phyloP scores from a whole-genome alignment of 2,888 invertebrate species.

The Salticus scenicus region DNA sequence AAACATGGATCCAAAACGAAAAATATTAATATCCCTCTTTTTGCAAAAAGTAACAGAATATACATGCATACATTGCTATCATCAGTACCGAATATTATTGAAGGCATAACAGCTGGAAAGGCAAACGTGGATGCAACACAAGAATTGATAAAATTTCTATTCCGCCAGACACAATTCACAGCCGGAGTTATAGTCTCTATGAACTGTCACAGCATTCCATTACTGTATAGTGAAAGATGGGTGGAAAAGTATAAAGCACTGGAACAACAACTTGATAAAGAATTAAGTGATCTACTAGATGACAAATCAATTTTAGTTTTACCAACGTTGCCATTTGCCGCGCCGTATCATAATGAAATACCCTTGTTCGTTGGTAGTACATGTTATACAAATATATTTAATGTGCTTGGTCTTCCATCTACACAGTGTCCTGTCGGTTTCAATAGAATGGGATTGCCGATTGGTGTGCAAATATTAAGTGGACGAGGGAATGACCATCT shows the following conservation, averaged over 20 bases:
- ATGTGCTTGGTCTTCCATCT: slow-evolving; percentile 89
- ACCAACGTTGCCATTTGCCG: slow-evolving; percentile 91
- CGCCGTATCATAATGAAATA: slow-evolving; percentile 91
- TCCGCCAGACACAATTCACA: slow-evolving; percentile 21
- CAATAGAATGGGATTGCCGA: slow-evolving; percentile 83
- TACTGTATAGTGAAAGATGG: not conserved
- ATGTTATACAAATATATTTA: slow-evolving; percentile 89
- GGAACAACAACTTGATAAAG: not conserved
- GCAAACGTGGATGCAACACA: slow-evolving; percentile 7
- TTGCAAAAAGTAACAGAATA: not conserved
- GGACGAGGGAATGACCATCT: slow-evolving; percentile 82
- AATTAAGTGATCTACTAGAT: slow-evolving; percentile 33
- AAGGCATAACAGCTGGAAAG: not conserved
- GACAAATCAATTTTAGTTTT: slow-evolving; percentile 82
- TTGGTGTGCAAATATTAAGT: slow-evolving; percentile 83
- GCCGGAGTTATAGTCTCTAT: not conserved
- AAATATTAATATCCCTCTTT: not conserved
- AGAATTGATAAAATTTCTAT: slow-evolving; percentile 20
- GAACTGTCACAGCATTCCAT: not conserved
- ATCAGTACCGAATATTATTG: not conserved
- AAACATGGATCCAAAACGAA: not conserved
- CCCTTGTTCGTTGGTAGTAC: slow-evolving; percentile 87
- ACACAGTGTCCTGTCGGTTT: slow-evolving; percentile 89
- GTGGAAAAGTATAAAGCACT: not conserved
- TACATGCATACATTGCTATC: not conserved